Percentiles rank a stretch among this genome's conserved stretches.
Conservation (phyloP, 2,113 vertebrate species). For the Myxocyprinus asiaticus region DNA sequence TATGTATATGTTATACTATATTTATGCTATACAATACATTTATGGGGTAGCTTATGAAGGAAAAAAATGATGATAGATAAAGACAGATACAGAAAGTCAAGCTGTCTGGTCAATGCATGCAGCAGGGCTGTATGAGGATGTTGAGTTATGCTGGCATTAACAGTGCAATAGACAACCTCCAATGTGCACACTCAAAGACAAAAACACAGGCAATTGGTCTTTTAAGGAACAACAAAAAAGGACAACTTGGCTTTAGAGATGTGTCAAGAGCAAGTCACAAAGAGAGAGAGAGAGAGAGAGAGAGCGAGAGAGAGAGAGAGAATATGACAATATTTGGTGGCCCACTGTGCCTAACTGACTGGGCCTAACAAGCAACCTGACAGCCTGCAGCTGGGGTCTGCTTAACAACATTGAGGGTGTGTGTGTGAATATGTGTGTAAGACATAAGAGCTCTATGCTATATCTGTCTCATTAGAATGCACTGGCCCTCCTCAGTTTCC, state of each 20-base stretch:
- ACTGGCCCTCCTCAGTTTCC: slow-evolving; percentile 96
- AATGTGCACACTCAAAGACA: slow-evolving; percentile 53
- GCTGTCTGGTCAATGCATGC: slow-evolving; percentile 55
- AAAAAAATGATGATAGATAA: slow-evolving; percentile 51
- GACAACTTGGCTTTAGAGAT: no score
- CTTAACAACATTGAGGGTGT: slow-evolving; percentile 83
- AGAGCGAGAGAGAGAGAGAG: slow-evolving; percentile 15
- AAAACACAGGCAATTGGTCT: no score
- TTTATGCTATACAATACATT: background rate
- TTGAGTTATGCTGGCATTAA: slow-evolving; percentile 58
- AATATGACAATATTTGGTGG: slow-evolving; percentile 83
- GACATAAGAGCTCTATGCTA: slow-evolving; percentile 93
- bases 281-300: background rate
- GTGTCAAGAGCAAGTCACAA: no score
- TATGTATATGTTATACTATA: background rate
- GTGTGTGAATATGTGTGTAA: slow-evolving; percentile 42
- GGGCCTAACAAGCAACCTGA: slow-evolving; percentile 93
- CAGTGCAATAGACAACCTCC: no score
- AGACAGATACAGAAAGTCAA: slow-evolving; percentile 49
- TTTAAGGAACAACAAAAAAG: no score
- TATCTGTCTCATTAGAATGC: slow-evolving; percentile 99
- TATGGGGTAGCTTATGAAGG: background rate
- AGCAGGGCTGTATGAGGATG: slow-evolving; percentile 77
- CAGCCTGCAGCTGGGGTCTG: slow-evolving; percentile 94
- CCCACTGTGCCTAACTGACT: slow-evolving; percentile 58